Percentiles rank a stretch among this genome's conserved stretches.
phyloP scores from a whole-genome alignment of 2,888 invertebrate genomes.

The Apamea epomidion region DNA sequence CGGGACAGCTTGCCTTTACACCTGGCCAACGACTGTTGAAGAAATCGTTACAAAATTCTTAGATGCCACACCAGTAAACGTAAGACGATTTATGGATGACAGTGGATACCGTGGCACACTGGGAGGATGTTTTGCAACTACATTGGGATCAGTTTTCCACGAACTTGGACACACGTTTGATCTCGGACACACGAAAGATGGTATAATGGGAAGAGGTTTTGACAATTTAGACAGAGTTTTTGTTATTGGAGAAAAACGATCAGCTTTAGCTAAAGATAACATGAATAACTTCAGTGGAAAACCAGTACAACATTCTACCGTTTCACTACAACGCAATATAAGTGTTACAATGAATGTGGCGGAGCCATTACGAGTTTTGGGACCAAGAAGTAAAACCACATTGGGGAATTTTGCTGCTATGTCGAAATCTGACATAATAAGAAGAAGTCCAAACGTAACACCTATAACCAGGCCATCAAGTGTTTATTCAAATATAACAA shows the following conservation, averaged over 20 bases:
- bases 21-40: constrained; percentile 95
- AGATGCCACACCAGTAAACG: constrained; percentile 92
- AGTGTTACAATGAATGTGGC: constrained; percentile 92
- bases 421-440: constrained; percentile 85
- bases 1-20: constrained; percentile 96
- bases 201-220: constrained; percentile 98
- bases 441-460: constrained; percentile 88
- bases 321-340: constrained; percentile 91
- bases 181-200: constrained; percentile 96
- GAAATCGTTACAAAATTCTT: constrained; percentile 91
- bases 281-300: constrained; percentile 91
- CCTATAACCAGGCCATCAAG: constrained; percentile 89
- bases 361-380: constrained; percentile 87
- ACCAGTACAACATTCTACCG: constrained; percentile 91
- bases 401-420: constrained; percentile 88
- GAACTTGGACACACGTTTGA: constrained; percentile 98
- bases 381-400: constrained; percentile 89
- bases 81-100: constrained; percentile 95
- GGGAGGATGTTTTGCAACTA: constrained; percentile 97
- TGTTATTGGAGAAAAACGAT: constrained; percentile 90
- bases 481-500: constrained; percentile 87
- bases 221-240: constrained; percentile 95
- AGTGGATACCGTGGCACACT: constrained; percentile 97
- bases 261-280: constrained; percentile 85
- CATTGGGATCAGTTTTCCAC: constrained; percentile 97